These are phyloP conservation scores for Leptinotarsa rubiginosa DNA, from an alignment of 2,888 invertebrate genomes.

Conservation along the genomic window DNA sequence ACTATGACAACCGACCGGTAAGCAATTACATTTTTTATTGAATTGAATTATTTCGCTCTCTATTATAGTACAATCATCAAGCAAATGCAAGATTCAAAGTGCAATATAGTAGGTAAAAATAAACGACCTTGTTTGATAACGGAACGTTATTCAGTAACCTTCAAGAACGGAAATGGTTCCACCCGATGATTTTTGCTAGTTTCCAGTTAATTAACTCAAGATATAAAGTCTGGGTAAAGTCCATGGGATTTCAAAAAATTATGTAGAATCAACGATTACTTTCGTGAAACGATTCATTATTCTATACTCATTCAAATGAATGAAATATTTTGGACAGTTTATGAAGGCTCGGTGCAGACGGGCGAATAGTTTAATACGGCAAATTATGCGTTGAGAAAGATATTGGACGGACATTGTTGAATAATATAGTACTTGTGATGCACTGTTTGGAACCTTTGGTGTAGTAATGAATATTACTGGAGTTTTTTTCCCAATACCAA, in stretches of 20 bases:
- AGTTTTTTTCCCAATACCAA: too few relatives aligned
- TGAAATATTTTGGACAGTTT: not conserved
- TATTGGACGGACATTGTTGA: too few relatives aligned
- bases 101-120: slow-evolving; percentile 29
- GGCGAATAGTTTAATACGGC: too few relatives aligned
- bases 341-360: too few relatives aligned
- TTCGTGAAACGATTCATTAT: not conserved
- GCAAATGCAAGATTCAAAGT: slow-evolving; percentile 34
- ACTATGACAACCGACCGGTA: slow-evolving; percentile 10
- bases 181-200: slow-evolving; percentile 44
- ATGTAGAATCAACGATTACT: not conserved
- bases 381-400: too few relatives aligned
- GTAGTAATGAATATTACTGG: too few relatives aligned
- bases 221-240: slow-evolving; percentile 3
- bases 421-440: too few relatives aligned
- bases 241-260: slow-evolving; percentile 4
- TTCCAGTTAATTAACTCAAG: slow-evolving; percentile 25
- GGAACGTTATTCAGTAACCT: slow-evolving; percentile 45
- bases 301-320: not conserved
- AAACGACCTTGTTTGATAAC: slow-evolving; percentile 51
- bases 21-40: slow-evolving; percentile 11
- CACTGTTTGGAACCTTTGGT: too few relatives aligned
- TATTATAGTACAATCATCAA: slow-evolving; percentile 19
- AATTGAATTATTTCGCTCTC: slow-evolving; percentile 1
- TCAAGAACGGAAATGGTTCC: slow-evolving; percentile 52